phyloP scores from a whole-genome alignment of 2,888 invertebrate species.

The Lycaena phlaeas region DNA sequence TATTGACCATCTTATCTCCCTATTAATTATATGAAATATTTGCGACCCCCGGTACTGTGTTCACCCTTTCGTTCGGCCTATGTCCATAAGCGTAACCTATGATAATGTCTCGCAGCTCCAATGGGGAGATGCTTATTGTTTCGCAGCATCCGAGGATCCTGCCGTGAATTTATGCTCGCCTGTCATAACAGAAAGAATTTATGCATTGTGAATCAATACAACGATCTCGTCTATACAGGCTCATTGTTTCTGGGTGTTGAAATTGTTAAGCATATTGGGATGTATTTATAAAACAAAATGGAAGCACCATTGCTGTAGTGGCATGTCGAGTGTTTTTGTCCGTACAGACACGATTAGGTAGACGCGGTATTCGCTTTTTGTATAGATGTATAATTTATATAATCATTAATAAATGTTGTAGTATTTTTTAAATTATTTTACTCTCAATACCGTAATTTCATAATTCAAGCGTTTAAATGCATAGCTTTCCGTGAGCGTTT shows the following conservation, averaged over 20 bases:
- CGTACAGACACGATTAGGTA: not conserved
- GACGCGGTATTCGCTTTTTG: too few relatives aligned
- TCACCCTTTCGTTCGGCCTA: conserved; percentile 51
- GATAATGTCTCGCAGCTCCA: conserved; percentile 58
- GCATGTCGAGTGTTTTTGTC: conserved; percentile 33
- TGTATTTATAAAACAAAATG: conserved; percentile 45
- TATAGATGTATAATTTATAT: conserved; percentile 7
- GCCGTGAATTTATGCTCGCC: conserved; percentile 65
- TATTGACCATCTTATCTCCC: conserved; percentile 56
- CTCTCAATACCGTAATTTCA: conserved; percentile 70
- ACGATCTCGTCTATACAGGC: conserved; percentile 59
- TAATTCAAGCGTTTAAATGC: conserved; percentile 72
- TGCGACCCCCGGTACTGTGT: conserved; percentile 41
- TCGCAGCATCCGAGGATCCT: conserved; percentile 66
- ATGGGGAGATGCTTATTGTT: conserved; percentile 58
- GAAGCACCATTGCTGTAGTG: too few relatives aligned
- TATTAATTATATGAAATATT: conserved; percentile 55
- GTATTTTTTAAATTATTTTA: conserved; percentile 30
- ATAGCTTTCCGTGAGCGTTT: conserved; percentile 67
- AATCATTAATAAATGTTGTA: conserved; percentile 3
- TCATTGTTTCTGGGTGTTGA: conserved; percentile 64
- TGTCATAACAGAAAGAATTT: conserved; percentile 71
- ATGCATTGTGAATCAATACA: conserved; percentile 71
- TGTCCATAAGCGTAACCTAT: conserved; percentile 52
- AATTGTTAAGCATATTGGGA: conserved; percentile 56